Evolutionary conservation across 2,888 invertebrate genomes (phyloP), one percentile per base, ranked within the genome.

Genomic region (Erebia aethiops): DNA sequence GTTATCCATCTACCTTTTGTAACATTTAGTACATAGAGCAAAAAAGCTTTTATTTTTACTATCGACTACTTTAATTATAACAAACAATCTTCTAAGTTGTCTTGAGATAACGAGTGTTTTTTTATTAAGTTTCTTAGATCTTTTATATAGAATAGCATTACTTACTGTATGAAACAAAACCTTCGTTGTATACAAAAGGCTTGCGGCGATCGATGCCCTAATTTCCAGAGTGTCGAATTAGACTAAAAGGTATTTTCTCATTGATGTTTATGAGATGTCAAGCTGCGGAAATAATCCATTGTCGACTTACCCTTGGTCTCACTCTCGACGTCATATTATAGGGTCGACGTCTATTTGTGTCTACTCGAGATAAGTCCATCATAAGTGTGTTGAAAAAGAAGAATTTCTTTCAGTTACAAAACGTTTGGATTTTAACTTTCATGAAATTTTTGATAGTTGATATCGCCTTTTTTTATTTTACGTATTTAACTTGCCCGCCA

Each of bases 271-370:
- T 84, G 84, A 85, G 83, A 84, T 82, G 83, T 83, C 86, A 84
- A 85, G 81, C 84, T 83, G 85, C 88, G 90, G 91, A 91, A 89
- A 86, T 84, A 84, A 88, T 88, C 88, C 86, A 91, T 91, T 90
- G 87, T 87, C 83, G 81, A 80, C 83, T 80, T 82, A 72, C 79
- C 81, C 84, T 80, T 77, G 78, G 26, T 57, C 67, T 49, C 57
- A 67, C 43, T 57, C 67, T 49, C 57, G 57, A 77, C 80, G 77
- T 78, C 78, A 79, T 77, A 87, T 85, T n/a, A 60, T 61, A 84
- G 87, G 90, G 86, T 83, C 85, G 85, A 80, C 76, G 78, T 78
- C 83, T 85, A 86, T 89, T 87, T 85, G 83, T 82, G 85, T 82
- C 79, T 81, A 65, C 54, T 65, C 41, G 52, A 56, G 83, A 85